Conservation (phyloP, 1,140 invertebrate species). For the Polypedilum pembai region DNA sequence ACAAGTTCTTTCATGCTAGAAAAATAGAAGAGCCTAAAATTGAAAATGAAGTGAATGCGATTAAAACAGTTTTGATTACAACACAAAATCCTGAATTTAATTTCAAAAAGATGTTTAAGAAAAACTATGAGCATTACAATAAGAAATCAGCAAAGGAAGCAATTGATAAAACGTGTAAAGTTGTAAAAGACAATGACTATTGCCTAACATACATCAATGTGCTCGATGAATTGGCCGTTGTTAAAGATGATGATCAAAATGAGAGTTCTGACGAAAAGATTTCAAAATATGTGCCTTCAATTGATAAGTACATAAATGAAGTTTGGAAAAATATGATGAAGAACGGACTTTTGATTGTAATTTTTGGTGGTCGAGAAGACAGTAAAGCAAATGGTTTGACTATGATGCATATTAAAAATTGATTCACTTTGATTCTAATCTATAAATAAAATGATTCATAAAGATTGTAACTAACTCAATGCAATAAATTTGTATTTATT, state of each 20-base stretch:
- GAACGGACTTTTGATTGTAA: slow-evolving; percentile 49
- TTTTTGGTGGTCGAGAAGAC: slow-evolving; percentile 49
- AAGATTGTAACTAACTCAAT: too few relatives aligned
- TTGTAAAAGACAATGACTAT: slow-evolving; percentile 43
- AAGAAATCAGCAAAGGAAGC: slow-evolving; percentile 41
- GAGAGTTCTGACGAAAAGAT: slow-evolving; percentile 46
- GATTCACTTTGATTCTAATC: not conserved
- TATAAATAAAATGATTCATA: too few relatives aligned
- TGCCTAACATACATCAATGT: slow-evolving; percentile 37
- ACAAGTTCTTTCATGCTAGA: slow-evolving; percentile 51
- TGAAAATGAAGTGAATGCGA: too few relatives aligned
- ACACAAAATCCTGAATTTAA: slow-evolving; percentile 51
- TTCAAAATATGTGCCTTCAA: slow-evolving; percentile 44
- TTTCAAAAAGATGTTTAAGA: slow-evolving; percentile 40
- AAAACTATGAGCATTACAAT: slow-evolving; percentile 31
- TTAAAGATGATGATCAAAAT: slow-evolving; percentile 47
- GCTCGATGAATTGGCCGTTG: slow-evolving; percentile 38
- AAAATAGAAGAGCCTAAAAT: slow-evolving; percentile 47
- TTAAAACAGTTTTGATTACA: slow-evolving; percentile 49
- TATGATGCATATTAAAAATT: slow-evolving; percentile 40
- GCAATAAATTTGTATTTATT: too few relatives aligned
- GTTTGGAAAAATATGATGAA: slow-evolving; percentile 50
- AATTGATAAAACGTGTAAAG: slow-evolving; percentile 46
- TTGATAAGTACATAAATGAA: slow-evolving; percentile 56
- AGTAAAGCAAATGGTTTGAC: slow-evolving; percentile 39